A percentile compares a stretch with the other conserved stretches of the same genome.
Evolutionary conservation across 2,797 vertebrate species (phyloP).

Genomic region (Erethizon dorsatum): DNA sequence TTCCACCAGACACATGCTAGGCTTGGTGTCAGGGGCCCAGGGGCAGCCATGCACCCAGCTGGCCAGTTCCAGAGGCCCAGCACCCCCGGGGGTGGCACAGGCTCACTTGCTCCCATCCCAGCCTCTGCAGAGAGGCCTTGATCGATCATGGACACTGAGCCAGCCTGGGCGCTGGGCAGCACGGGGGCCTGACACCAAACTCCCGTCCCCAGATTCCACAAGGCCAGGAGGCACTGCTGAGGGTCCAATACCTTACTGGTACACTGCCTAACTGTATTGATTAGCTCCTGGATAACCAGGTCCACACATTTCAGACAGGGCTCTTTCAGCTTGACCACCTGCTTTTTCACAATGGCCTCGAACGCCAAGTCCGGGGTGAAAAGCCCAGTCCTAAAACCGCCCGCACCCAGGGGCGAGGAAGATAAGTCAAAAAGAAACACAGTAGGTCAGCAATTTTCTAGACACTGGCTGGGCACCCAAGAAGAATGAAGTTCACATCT

Average conservation of each 20-base stretch:
- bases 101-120: neutral
- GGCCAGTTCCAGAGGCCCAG: constrained; percentile 46
- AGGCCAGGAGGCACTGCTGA: constrained; percentile 66
- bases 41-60: constrained; percentile 67
- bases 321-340: constrained; percentile 99
- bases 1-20: constrained; percentile 78
- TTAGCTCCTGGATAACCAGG: constrained; percentile 99
- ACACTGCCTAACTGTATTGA: constrained; percentile 99
- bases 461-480: constrained; percentile 24
- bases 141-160: constrained; percentile 22
- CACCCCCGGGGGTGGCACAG: neutral
- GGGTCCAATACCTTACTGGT: constrained; percentile 95
- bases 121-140: constrained; percentile 8
- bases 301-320: constrained; percentile 99
- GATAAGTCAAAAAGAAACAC: constrained; percentile 80
- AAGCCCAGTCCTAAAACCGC: constrained; percentile 96
- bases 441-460: constrained; percentile 75
- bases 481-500: neutral
- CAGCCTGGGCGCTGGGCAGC: neutral
- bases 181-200: constrained; percentile 79
- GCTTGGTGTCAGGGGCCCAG: constrained; percentile 79
- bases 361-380: constrained; percentile 99
- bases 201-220: constrained; percentile 67
- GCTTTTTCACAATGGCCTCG: constrained; percentile 99
- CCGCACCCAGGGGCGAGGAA: constrained; percentile 87